Conservation (phyloP, 2,113 vertebrate genomes). For the Polypterus bichir region DNA sequence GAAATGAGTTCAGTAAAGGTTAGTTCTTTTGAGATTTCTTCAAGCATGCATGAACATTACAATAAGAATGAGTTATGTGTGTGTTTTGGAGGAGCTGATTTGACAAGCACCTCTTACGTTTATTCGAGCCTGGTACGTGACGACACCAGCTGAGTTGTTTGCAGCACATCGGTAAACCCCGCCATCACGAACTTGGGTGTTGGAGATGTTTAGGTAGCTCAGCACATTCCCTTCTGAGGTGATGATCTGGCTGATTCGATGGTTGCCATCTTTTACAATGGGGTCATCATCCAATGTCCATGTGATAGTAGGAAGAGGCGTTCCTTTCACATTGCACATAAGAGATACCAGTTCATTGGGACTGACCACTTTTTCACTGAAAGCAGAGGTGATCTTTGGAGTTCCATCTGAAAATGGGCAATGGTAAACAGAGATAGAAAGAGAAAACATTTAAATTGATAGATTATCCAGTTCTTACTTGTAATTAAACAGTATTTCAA, state of each 20-base stretch:
- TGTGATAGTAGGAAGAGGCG: conserved; percentile 75
- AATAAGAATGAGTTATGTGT: conserved; percentile 48
- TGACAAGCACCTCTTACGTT: conserved; percentile 99
- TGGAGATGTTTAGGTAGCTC: conserved; percentile 94
- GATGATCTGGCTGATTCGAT: conserved; percentile 85
- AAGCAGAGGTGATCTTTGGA: conserved; percentile 91
- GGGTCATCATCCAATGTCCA: conserved; percentile 92
- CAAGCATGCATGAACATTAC: conserved; percentile 37
- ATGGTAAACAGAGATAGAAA: conserved; percentile 13
- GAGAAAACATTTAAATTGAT: background rate
- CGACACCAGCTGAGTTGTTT: conserved; percentile 94
- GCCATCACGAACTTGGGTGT: conserved; percentile 85
- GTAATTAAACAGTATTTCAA: no score
- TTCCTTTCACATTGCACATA: conserved; percentile 90
- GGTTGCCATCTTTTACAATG: conserved; percentile 78
- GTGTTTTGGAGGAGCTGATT: conserved; percentile 95
- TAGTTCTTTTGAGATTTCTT: conserved; percentile 13
- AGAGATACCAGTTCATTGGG: conserved; percentile 86
- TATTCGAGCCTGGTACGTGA: conserved; percentile 99
- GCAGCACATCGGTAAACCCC: conserved; percentile 94
- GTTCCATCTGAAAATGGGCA: conserved; percentile 70
- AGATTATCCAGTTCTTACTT: background rate
- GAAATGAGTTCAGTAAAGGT: conserved; percentile 13
- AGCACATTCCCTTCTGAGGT: conserved; percentile 83
- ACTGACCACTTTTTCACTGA: conserved; percentile 94